A percentile compares a stretch with the other conserved stretches of the same genome.
These are phyloP conservation scores for Dasysyrphus albostriatus DNA, from an alignment of 2,888 invertebrate species.

Conservation along the genomic window DNA sequence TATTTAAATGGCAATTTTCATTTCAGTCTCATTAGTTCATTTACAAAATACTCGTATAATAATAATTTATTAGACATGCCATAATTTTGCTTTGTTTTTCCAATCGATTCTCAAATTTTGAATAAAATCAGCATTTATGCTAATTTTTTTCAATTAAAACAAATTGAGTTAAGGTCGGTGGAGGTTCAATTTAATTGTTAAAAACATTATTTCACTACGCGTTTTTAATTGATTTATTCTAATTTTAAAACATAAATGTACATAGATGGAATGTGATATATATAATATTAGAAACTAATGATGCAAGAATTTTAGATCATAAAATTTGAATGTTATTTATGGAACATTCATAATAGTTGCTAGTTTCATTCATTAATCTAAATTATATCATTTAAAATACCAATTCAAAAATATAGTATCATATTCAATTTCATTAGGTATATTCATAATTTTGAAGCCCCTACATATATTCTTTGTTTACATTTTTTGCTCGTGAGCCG, in stretches of 20 bases:
- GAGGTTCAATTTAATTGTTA: constrained; percentile 13
- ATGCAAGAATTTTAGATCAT: constrained; percentile 2
- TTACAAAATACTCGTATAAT: constrained; percentile 58
- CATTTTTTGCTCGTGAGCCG: too few relatives aligned
- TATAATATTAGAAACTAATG: not conserved
- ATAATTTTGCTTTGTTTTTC: not conserved
- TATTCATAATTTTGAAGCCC: too few relatives aligned
- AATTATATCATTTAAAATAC: not conserved
- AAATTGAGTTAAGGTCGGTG: not conserved
- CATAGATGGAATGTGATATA: not conserved
- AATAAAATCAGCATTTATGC: constrained; percentile 28
- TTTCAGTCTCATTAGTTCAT: constrained; percentile 55
- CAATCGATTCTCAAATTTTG: not conserved
- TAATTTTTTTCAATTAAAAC: constrained; percentile 37
- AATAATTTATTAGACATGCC: constrained; percentile 49
- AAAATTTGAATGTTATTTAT: not conserved
- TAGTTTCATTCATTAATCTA: not conserved
- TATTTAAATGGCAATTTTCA: constrained; percentile 27
- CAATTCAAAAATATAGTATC: too few relatives aligned
- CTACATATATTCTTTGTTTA: too few relatives aligned
- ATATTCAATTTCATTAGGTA: too few relatives aligned
- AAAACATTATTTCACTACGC: not conserved
- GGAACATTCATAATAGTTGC: too few relatives aligned
- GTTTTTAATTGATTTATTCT: constrained; percentile 35
- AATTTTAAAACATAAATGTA: not conserved